These are phyloP conservation scores for Gymnocheta viridis DNA, from an alignment of 2,888 invertebrate genomes.

Conservation along the genomic window DNA sequence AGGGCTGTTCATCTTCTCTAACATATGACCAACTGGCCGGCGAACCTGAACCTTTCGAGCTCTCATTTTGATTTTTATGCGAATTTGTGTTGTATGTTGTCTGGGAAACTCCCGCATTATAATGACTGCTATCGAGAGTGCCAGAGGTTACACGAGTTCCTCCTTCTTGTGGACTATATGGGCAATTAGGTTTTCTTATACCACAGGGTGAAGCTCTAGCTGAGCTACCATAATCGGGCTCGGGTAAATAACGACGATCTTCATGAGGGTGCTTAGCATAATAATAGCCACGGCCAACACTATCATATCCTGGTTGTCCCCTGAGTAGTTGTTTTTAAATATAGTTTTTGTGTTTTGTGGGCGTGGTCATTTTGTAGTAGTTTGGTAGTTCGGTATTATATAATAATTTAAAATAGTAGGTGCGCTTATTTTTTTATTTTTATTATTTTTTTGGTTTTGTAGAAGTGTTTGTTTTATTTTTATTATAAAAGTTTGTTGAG, in stretches of 20 bases:
- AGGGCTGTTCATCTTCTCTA: slow-evolving; percentile 75
- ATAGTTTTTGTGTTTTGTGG: background rate
- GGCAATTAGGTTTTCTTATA: slow-evolving; percentile 73
- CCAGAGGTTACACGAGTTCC: slow-evolving; percentile 75
- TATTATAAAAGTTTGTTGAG: slow-evolving; percentile 42
- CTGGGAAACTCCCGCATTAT: slow-evolving; percentile 56
- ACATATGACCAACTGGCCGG: slow-evolving; percentile 75
- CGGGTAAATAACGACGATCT: slow-evolving; percentile 72
- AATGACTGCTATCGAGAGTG: slow-evolving; percentile 75
- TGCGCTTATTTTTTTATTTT: slow-evolving; percentile 54
- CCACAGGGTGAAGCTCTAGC: slow-evolving; percentile 73
- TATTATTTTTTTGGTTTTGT: slow-evolving; percentile 45
- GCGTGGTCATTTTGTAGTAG: slow-evolving; percentile 10
- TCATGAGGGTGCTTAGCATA: slow-evolving; percentile 83
- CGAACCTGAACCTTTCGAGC: slow-evolving; percentile 30
- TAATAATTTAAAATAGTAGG: slow-evolving; percentile 36
- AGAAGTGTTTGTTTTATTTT: slow-evolving; percentile 42
- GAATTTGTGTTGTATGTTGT: slow-evolving; percentile 56
- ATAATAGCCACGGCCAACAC: slow-evolving; percentile 85
- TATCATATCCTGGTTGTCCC: slow-evolving; percentile 86
- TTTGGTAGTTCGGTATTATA: slow-evolving; percentile 11
- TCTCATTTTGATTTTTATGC: slow-evolving; percentile 46
- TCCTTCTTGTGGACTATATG: slow-evolving; percentile 69
- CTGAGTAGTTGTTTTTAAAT: slow-evolving; percentile 76
- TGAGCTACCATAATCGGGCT: slow-evolving; percentile 71